A percentile compares a stretch with the other conserved stretches of the same genome.
Conservation (phyloP, 2,888 invertebrate species). For the Balanococcus diminutus region DNA sequence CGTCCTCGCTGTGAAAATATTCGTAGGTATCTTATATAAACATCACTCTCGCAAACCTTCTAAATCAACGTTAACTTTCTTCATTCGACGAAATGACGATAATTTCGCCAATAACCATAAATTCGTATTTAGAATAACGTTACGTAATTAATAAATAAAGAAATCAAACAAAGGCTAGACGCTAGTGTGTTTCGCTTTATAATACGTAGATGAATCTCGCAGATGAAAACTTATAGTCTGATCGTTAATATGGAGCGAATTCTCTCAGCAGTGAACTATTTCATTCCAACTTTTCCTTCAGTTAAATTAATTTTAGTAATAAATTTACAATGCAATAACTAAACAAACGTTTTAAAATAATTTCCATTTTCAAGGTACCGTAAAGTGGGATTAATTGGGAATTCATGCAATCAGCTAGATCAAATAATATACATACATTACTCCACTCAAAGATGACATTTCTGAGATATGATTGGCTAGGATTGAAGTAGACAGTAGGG, state of each 20-base stretch:
- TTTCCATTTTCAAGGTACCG: neutral
- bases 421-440: no score
- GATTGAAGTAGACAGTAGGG: no score
- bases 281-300: neutral
- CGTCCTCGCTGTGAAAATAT: conserved; percentile 2
- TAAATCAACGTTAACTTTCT: conserved; percentile 13
- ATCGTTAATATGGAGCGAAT: neutral
- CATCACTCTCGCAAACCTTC: neutral
- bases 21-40: neutral
- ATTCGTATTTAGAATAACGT: conserved; percentile 6
- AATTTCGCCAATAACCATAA: conserved; percentile 19
- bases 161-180: conserved; percentile 3
- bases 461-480: no score
- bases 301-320: conserved; percentile 25
- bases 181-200: neutral
- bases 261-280: neutral
- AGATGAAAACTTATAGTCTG: neutral
- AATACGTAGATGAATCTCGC: neutral
- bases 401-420: no score
- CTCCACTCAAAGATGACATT: no score
- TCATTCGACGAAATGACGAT: neutral
- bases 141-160: conserved; percentile 37
- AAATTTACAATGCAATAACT: conserved; percentile 31
- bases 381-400: no score
- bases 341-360: conserved; percentile 32